A percentile compares a stretch with the other conserved stretches of the same genome.
Evolutionary conservation across 2,113 vertebrate species (phyloP).

Genomic region (Psettodes erumei): DNA sequence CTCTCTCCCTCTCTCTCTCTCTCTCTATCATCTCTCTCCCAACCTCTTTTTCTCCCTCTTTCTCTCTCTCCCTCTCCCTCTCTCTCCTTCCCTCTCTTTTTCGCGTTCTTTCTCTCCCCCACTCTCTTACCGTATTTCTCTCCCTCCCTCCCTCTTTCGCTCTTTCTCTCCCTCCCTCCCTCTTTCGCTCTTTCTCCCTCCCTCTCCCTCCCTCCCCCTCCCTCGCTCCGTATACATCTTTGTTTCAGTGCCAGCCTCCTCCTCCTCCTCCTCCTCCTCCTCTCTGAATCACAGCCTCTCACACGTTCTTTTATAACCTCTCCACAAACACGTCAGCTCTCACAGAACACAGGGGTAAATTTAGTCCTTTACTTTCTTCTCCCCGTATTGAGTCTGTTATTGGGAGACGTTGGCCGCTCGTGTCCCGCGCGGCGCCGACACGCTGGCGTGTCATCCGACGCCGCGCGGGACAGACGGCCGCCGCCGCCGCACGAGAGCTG

Average conservation of each 20-base stretch:
- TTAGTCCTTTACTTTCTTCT: no score
- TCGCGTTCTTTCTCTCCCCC: no score
- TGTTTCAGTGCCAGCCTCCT: background rate
- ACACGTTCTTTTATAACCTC: background rate
- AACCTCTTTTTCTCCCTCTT: no score
- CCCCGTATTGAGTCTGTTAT: no score
- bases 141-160: no score
- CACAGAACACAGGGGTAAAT: background rate
- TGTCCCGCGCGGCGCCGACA: slow-evolving; percentile 22
- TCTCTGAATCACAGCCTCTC: background rate
- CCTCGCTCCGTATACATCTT: background rate
- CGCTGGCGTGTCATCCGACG: slow-evolving; percentile 67
- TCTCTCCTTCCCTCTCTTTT: no score
- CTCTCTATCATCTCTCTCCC: no score
- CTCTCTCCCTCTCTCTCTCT: no score
- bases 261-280: background rate
- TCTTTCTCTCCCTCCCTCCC: no score
- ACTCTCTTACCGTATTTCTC: no score
- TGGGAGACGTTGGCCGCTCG: background rate
- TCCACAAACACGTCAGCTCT: background rate
- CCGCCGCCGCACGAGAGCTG: slow-evolving; percentile 37
- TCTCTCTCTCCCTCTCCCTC: no score
- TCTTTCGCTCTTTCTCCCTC: background rate
- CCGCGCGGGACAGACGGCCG: slow-evolving; percentile 56
- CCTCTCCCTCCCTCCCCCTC: slow-evolving; percentile 5